Percentiles rank a stretch among this genome's conserved stretches.
Conservation (phyloP, 2,888 invertebrate species). For the Aethes cnicana region DNA sequence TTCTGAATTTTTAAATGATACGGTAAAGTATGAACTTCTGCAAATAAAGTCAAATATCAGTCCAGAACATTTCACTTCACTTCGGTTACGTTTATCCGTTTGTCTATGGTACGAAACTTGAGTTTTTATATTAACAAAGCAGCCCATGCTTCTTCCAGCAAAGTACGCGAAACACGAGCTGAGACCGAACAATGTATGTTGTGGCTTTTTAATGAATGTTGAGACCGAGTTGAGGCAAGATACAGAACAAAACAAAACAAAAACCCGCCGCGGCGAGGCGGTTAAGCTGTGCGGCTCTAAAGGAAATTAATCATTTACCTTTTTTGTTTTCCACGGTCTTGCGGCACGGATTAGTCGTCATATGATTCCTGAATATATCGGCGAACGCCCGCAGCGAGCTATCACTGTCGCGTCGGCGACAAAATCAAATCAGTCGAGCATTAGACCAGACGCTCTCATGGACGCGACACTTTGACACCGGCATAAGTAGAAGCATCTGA, state of each 20-base stretch:
- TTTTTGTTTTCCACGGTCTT: slow-evolving; percentile 25
- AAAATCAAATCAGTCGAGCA: slow-evolving; percentile 27
- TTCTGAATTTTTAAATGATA: too few species aligned
- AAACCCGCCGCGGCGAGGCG: slow-evolving; percentile 18
- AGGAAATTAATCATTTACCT: slow-evolving; percentile 28
- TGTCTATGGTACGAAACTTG: background rate
- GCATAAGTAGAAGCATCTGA: slow-evolving; percentile 29
- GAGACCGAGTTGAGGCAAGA: slow-evolving; percentile 29
- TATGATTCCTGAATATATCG: slow-evolving; percentile 1
- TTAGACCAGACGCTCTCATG: slow-evolving; percentile 10
- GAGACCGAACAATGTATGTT: slow-evolving; percentile 28
- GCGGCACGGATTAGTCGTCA: slow-evolving; percentile 1
- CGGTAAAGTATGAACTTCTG: too few species aligned
- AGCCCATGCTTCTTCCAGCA: slow-evolving; percentile 13
- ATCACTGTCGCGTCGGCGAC: slow-evolving; percentile 23
- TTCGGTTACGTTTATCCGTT: too few species aligned
- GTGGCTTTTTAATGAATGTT: slow-evolving; percentile 29
- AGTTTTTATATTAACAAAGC: background rate
- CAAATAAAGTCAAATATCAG: too few species aligned
- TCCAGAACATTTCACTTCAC: too few species aligned
- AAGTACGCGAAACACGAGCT: slow-evolving; percentile 10
- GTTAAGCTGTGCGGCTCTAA: slow-evolving; percentile 27
- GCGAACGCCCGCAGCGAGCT: slow-evolving; percentile 7
- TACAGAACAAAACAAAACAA: slow-evolving; percentile 20
- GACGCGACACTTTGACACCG: slow-evolving; percentile 23